A percentile compares a stretch with the other conserved stretches of the same genome.
Conservation (phyloP, 2,797 vertebrate genomes). For the Galaxias olidus region DNA sequence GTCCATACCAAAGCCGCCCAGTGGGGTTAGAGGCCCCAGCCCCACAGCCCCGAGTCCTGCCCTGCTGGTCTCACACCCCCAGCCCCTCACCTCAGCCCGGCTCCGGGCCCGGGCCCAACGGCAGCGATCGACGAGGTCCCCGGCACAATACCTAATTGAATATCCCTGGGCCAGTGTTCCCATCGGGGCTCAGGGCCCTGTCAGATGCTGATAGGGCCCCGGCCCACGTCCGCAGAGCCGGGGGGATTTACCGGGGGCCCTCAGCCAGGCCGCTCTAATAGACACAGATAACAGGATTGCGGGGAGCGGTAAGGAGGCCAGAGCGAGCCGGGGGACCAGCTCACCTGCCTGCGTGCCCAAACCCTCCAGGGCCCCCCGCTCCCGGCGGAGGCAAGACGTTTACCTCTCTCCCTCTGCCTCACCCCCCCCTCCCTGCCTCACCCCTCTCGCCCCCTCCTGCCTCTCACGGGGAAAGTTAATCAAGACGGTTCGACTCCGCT, state of each 20-base stretch:
- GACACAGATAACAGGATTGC: constrained; percentile 81
- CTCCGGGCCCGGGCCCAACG: constrained; percentile 66
- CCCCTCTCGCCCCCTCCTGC: background rate
- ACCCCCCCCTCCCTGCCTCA: constrained; percentile 13
- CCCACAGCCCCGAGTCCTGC: constrained; percentile 52
- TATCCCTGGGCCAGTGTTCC: constrained; percentile 71
- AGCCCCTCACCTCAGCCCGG: constrained; percentile 29
- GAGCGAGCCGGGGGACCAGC: constrained; percentile 52
- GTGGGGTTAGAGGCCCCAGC: constrained; percentile 48
- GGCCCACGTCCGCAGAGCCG: constrained; percentile 57
- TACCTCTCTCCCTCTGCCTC: constrained; percentile 34
- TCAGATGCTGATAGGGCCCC: constrained; percentile 72
- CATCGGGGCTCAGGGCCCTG: constrained; percentile 73
- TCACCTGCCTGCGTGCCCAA: constrained; percentile 70
- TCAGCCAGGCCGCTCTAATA: constrained; percentile 70
- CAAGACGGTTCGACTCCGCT: constrained; percentile 56
- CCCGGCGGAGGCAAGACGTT: constrained; percentile 24
- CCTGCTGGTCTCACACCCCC: constrained; percentile 46
- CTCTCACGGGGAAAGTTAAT: constrained; percentile 51
- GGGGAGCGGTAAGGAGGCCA: constrained; percentile 39
- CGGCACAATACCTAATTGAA: constrained; percentile 75
- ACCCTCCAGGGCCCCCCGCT: constrained; percentile 47
- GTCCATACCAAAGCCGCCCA: constrained; percentile 20
- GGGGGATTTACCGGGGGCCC: constrained; percentile 64
- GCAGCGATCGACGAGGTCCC: constrained; percentile 75